Evolutionary conservation across 2,797 vertebrate species (phyloP).

Genomic region (Sternotherus odoratus): DNA sequence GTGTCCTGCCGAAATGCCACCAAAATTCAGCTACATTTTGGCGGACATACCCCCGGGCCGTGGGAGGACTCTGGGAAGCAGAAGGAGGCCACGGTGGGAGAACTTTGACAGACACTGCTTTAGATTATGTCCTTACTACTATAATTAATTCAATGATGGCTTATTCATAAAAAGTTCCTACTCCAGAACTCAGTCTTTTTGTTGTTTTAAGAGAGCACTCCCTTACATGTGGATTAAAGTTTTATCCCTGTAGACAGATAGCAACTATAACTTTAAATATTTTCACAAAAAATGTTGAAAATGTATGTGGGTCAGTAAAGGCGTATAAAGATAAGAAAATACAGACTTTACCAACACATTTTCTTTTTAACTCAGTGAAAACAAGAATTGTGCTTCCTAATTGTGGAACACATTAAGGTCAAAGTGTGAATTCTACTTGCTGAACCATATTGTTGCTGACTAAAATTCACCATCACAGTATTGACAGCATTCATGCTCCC

Average conservation of each 20-base stretch:
- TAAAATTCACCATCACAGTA: not conserved
- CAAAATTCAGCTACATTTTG: too few relatives aligned
- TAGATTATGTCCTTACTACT: too few relatives aligned
- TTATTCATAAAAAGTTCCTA: too few relatives aligned
- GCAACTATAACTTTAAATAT: not conserved
- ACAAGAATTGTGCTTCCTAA: not conserved
- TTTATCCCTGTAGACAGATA: not conserved
- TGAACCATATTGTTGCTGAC: not conserved
- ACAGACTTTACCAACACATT: too few relatives aligned
- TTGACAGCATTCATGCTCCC: not conserved
- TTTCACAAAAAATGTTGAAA: not conserved
- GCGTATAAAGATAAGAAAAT: not conserved
- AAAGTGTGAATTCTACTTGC: not conserved
- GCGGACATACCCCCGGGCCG: too few relatives aligned
- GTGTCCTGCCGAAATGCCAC: too few relatives aligned
- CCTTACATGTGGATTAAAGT: not conserved
- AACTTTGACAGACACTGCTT: too few relatives aligned
- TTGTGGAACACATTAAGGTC: not conserved
- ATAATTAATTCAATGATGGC: not conserved
- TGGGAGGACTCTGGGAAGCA: too few relatives aligned
- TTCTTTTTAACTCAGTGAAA: not conserved
- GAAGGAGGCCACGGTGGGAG: too few relatives aligned
- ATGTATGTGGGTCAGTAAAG: not conserved
- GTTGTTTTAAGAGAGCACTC: too few relatives aligned
- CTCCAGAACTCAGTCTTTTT: too few relatives aligned